phyloP scores from a whole-genome alignment of 2,888 invertebrate genomes.

The Tipula unca region DNA sequence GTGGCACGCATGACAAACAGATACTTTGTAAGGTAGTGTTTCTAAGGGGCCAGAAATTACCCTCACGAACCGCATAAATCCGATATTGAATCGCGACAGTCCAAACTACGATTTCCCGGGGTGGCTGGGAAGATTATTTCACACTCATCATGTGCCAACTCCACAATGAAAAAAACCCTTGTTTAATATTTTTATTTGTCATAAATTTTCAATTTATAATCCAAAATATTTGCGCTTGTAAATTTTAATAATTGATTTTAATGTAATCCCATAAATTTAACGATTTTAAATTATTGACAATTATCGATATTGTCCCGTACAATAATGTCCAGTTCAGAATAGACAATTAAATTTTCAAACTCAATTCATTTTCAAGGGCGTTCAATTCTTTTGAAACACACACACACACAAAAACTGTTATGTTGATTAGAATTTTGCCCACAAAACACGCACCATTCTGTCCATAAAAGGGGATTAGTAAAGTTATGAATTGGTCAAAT shows the following conservation, averaged over 20 bases:
- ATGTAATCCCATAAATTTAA: background rate
- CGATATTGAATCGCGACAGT: too few species aligned
- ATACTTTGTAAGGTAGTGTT: too few species aligned
- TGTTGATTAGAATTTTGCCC: background rate
- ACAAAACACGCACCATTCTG: background rate
- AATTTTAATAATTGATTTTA: background rate
- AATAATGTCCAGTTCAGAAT: background rate
- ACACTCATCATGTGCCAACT: too few species aligned
- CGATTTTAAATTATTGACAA: background rate
- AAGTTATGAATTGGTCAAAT: background rate
- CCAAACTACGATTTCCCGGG: too few species aligned
- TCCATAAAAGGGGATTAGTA: background rate
- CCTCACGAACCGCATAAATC: too few species aligned
- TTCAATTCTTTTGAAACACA: too few species aligned
- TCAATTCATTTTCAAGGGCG: background rate
- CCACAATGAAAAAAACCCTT: too few species aligned
- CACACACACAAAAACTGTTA: background rate
- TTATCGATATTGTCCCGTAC: background rate
- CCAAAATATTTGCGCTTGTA: background rate
- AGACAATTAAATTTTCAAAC: background rate
- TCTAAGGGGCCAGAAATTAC: too few species aligned
- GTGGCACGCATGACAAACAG: too few species aligned
- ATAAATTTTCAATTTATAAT: background rate
- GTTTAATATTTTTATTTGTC: background rate
- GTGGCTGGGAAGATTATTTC: too few species aligned